Percentiles rank a stretch among this genome's conserved stretches.
These are phyloP conservation scores for Lagopus leucura DNA, from an alignment of 2,113 vertebrate genomes.

Conservation along the genomic window DNA sequence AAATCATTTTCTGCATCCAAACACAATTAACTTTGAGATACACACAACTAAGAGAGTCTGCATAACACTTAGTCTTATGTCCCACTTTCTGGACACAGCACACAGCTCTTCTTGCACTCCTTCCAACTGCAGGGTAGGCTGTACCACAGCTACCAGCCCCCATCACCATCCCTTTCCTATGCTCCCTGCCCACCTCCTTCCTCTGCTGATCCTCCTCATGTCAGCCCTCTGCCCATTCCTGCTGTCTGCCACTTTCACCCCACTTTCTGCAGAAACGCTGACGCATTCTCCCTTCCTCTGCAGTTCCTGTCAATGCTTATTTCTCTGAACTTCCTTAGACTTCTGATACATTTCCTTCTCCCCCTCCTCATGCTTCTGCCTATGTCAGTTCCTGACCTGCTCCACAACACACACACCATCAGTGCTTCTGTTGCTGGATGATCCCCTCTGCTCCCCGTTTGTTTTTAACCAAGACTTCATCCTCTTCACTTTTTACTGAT, in stretches of 20 bases:
- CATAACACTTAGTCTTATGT: neutral
- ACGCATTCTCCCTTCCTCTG: neutral
- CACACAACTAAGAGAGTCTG: neutral
- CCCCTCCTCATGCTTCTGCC: neutral
- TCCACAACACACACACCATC: neutral
- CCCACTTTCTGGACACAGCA: neutral
- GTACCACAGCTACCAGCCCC: neutral
- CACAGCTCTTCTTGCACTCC: neutral
- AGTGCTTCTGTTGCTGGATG: neutral
- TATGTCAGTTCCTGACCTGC: neutral
- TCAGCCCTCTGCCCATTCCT: neutral
- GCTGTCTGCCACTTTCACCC: neutral
- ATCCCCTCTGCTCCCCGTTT: neutral
- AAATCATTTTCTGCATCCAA: neutral
- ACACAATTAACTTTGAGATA: neutral
- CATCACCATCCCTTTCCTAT: neutral
- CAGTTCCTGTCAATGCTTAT: neutral
- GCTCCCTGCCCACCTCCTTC: neutral
- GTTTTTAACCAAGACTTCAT: neutral
- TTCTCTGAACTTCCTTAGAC: slow-evolving; percentile 13
- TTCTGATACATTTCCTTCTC: neutral
- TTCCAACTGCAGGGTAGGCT: neutral
- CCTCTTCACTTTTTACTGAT: neutral
- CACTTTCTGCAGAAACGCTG: neutral
- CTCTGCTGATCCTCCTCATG: neutral